Conservation (phyloP, 2,888 invertebrate genomes). For the Helleia helle region DNA sequence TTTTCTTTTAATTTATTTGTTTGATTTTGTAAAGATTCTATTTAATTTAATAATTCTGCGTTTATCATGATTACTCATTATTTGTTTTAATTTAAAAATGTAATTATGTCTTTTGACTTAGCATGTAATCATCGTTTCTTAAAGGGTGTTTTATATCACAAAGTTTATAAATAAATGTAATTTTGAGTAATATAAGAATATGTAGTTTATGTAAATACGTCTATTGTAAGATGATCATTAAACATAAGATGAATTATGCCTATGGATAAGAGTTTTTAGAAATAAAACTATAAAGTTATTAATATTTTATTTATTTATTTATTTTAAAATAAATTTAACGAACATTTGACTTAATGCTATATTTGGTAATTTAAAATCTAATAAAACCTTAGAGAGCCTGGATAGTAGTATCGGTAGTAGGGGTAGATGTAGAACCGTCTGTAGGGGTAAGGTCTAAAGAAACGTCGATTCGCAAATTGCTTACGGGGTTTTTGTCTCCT, state of each 20-base stretch:
- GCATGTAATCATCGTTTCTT: background rate
- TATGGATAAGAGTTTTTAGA: slow-evolving; percentile 2
- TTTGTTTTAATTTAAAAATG: background rate
- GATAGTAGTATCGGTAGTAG: slow-evolving; percentile 43
- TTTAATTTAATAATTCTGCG: background rate
- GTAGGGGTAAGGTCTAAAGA: slow-evolving; percentile 34
- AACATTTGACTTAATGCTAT: slow-evolving; percentile 7
- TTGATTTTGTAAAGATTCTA: background rate
- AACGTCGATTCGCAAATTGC: slow-evolving; percentile 38
- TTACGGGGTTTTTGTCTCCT: slow-evolving; percentile 31
- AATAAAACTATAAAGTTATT: background rate
- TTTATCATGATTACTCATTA: too few relatives aligned
- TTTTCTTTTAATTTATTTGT: background rate
- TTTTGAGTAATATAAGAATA: background rate
- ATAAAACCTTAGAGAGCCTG: slow-evolving; percentile 57
- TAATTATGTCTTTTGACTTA: background rate
- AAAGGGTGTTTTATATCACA: background rate
- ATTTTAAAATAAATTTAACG: slow-evolving; percentile 14
- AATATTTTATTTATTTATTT: slow-evolving; percentile 1
- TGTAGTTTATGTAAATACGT: background rate
- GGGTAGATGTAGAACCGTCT: slow-evolving; percentile 39
- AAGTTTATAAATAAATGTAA: background rate
- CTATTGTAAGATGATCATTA: background rate
- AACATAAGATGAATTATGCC: too few relatives aligned
- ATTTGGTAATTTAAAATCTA: slow-evolving; percentile 23